Evolutionary conservation across 2,797 vertebrate genomes (phyloP).

Genomic region (Phyllotis vaccarum): DNA sequence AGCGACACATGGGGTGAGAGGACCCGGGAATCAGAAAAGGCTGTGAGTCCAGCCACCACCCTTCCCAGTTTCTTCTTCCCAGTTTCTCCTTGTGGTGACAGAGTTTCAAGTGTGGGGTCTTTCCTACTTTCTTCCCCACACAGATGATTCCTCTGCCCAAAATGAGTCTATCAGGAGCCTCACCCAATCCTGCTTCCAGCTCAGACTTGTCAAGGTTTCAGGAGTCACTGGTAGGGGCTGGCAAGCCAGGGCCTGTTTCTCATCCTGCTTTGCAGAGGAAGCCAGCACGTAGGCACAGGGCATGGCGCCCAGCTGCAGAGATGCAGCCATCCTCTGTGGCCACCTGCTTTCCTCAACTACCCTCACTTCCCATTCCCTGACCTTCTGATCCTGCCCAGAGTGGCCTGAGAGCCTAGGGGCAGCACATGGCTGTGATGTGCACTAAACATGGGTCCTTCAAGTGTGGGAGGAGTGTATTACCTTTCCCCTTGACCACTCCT

Average conservation of each 20-base stretch:
- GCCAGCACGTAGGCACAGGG: conserved; percentile 82
- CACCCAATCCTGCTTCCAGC: conserved; percentile 86
- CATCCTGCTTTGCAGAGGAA: conserved; percentile 74
- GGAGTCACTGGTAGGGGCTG: conserved; percentile 78
- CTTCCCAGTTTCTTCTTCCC: neutral
- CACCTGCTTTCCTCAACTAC: neutral
- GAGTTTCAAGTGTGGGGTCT: conserved; percentile 72
- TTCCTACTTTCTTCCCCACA: neutral
- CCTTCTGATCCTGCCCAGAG: conserved; percentile 52
- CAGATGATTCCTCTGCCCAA: conserved; percentile 30
- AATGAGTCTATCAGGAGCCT: conserved; percentile 76
- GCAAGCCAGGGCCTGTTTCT: conserved; percentile 84
- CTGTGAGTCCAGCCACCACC: neutral
- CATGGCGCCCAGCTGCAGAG: conserved; percentile 61
- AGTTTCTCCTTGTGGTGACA: neutral
- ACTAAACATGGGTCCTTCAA: neutral
- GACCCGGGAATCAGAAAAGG: neutral
- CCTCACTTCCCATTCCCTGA: neutral
- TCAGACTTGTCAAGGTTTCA: conserved; percentile 85
- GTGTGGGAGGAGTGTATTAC: neutral
- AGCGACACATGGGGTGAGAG: neutral
- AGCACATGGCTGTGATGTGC: neutral
- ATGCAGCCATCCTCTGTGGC: conserved; percentile 40
- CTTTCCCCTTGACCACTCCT: neutral
- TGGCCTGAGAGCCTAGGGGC: neutral